These are phyloP conservation scores for Cephus nigrinus DNA, from an alignment of 2,888 invertebrate genomes.

Conservation along the genomic window DNA sequence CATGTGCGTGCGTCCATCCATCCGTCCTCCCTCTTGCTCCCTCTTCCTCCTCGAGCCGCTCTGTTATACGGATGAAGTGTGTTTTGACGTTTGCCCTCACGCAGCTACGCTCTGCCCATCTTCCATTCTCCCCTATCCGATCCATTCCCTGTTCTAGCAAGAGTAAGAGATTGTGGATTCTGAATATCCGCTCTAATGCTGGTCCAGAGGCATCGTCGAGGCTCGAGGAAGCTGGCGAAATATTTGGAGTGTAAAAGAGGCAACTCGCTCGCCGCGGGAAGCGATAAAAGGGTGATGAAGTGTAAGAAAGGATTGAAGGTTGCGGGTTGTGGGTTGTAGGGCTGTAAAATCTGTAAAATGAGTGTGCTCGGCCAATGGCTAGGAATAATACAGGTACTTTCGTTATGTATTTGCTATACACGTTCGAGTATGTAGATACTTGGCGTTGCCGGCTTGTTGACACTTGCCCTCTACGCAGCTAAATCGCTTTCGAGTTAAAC, in stretches of 20 bases:
- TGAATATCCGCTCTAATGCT: too few relatives aligned
- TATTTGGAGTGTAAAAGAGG: too few relatives aligned
- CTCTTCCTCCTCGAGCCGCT: neutral
- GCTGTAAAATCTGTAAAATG: too few relatives aligned
- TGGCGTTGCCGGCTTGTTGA: conserved; percentile 57
- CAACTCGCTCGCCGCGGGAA: too few relatives aligned
- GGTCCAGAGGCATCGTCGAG: too few relatives aligned
- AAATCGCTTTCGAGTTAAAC: conserved; percentile 59
- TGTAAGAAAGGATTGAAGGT: too few relatives aligned
- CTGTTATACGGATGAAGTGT: conserved; percentile 54
- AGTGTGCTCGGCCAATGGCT: too few relatives aligned
- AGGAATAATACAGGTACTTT: too few relatives aligned
- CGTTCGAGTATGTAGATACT: conserved; percentile 39
- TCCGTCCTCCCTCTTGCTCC: conserved; percentile 8
- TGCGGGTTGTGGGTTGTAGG: too few relatives aligned
- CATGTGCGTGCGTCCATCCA: conserved; percentile 17
- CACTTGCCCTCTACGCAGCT: conserved; percentile 61
- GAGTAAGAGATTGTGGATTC: too few relatives aligned
- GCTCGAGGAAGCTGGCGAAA: too few relatives aligned
- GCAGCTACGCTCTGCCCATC: conserved; percentile 36
- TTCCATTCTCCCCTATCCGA: conserved; percentile 22
- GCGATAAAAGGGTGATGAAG: too few relatives aligned
- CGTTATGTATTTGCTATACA: conserved; percentile 6
- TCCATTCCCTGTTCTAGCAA: neutral
- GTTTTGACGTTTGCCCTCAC: conserved; percentile 63